Evolutionary conservation across 1,140 invertebrate genomes (phyloP).

Genomic region (Heterodera carotae): DNA sequence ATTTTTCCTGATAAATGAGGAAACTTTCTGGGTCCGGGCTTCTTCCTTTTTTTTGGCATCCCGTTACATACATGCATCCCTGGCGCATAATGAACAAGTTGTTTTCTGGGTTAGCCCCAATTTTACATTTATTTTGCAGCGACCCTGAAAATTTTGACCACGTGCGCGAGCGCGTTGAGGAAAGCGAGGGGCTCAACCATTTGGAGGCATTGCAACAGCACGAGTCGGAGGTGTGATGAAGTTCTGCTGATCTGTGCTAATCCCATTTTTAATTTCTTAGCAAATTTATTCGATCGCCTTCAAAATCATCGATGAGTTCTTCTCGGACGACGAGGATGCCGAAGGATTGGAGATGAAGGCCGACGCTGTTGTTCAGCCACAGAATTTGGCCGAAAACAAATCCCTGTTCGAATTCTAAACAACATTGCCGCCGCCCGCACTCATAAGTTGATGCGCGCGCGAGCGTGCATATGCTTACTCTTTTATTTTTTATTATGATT

Average conservation of each 20-base stretch:
- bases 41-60: too few relatives aligned
- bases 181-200: conserved; percentile 33
- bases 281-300: conserved; percentile 34
- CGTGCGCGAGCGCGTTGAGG: conserved; percentile 30
- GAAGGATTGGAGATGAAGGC: conserved; percentile 19
- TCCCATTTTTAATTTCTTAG: conserved; percentile 1
- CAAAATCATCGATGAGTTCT: conserved; percentile 42
- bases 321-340: conserved; percentile 25
- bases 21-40: too few relatives aligned
- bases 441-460: too few relatives aligned
- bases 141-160: conserved; percentile 30
- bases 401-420: background rate
- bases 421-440: too few relatives aligned
- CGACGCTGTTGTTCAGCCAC: conserved; percentile 1
- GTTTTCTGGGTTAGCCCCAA: background rate
- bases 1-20: background rate
- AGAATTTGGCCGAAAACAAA: background rate
- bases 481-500: too few relatives aligned
- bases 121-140: background rate
- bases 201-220: conserved; percentile 34
- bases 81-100: too few relatives aligned
- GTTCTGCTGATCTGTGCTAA: background rate
- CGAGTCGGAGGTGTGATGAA: background rate
- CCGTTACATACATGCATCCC: too few relatives aligned
- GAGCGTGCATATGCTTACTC: too few relatives aligned